These are phyloP conservation scores for Chloroclysta siterata DNA, from an alignment of 2,888 invertebrate species.

Conservation along the genomic window DNA sequence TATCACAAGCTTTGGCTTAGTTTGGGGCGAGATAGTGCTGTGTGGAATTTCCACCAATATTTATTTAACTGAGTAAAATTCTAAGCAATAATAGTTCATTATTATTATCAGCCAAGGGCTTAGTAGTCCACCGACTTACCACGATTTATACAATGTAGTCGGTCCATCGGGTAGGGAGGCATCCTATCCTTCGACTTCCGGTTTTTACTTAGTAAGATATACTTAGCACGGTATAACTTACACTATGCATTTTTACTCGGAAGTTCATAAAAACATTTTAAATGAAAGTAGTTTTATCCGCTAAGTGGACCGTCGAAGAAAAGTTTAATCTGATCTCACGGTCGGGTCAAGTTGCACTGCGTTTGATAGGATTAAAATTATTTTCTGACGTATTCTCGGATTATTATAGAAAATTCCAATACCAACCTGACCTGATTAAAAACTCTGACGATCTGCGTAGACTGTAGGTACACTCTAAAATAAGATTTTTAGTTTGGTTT, in stretches of 20 bases:
- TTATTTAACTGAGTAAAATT: no score
- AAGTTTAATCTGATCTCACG: conserved; percentile 50
- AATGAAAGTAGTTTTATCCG: conserved; percentile 50
- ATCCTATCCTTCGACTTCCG: no score
- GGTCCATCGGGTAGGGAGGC: no score
- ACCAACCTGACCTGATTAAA: conserved; percentile 18
- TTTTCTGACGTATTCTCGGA: conserved; percentile 25
- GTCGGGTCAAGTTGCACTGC: conserved; percentile 44
- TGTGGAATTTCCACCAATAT: no score
- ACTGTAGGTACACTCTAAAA: no score
- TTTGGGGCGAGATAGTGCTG: no score
- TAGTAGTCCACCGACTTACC: no score
- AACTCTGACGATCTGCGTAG: neutral
- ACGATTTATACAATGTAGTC: no score
- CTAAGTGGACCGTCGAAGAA: conserved; percentile 50
- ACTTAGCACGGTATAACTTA: conserved; percentile 5
- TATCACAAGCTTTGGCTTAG: no score
- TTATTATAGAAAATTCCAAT: conserved; percentile 10
- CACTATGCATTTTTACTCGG: conserved; percentile 40
- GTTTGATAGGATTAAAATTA: conserved; percentile 40
- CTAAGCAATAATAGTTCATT: no score
- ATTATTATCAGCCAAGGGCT: no score
- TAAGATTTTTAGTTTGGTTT: no score
- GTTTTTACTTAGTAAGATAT: conserved; percentile 36
- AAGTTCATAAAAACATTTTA: conserved; percentile 49